Evolutionary conservation across 2,797 vertebrate genomes (phyloP).

Genomic region (Florisuga fusca): DNA sequence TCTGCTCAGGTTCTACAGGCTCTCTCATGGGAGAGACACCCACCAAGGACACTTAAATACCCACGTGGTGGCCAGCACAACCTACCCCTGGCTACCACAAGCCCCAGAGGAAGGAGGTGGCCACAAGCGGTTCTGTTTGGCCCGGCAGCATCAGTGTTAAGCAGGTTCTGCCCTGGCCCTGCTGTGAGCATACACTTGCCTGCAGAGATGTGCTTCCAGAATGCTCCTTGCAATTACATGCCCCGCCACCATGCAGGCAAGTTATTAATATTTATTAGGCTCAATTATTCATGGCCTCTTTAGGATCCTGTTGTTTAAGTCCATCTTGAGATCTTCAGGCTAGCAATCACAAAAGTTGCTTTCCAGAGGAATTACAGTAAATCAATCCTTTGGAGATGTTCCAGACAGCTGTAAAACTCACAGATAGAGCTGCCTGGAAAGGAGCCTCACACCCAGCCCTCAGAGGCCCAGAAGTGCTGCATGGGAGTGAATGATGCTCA

Average conservation of each 20-base stretch:
- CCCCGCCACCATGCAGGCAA: background rate
- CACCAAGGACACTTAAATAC: background rate
- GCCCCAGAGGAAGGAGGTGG: background rate
- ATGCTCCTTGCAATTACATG: constrained; percentile 64
- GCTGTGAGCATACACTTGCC: background rate
- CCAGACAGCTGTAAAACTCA: constrained; percentile 18
- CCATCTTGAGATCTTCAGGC: constrained; percentile 56
- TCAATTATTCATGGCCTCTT: constrained; percentile 73
- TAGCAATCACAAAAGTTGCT: constrained; percentile 62
- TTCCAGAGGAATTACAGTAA: constrained; percentile 59
- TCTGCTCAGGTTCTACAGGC: background rate
- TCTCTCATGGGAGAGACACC: background rate
- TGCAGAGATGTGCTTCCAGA: constrained; percentile 60
- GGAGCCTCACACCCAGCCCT: background rate
- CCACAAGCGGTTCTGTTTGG: background rate
- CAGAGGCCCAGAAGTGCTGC: background rate
- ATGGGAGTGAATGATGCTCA: fast-evolving
- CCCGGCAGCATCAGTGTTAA: constrained; percentile 32
- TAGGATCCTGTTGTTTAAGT: constrained; percentile 70
- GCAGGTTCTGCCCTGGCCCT: background rate
- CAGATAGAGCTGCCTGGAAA: background rate
- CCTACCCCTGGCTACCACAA: background rate
- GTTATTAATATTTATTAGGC: constrained; percentile 70
- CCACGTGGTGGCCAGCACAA: background rate
- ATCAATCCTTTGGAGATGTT: constrained; percentile 27